Base-by-base conservation (phyloP, 2,797 vertebrate species). In the Lophotriccus pileatus region DNA sequence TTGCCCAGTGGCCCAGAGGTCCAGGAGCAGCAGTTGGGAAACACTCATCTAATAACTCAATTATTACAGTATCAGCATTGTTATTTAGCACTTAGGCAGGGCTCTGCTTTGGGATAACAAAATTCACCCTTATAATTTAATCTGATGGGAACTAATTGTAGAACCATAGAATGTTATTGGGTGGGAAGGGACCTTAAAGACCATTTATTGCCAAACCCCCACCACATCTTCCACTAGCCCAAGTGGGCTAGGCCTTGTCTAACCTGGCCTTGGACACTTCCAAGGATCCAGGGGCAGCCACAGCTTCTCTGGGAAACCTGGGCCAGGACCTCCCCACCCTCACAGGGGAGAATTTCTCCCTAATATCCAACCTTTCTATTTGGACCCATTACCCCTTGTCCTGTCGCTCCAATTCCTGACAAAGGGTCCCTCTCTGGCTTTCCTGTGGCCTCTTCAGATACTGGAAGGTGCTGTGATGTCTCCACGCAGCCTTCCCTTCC, bases 121-220 rank as follows among this genome's bases (percentile, higher is more conserved):
- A 55, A 69, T 10, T 69, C 53, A 6, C 16, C 70, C 17, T 60
- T 17, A 1, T 60, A 64, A 94, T 87, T 52, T 4, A 9, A 66
- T 39, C 12, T 15, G 17, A n/a, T 7, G 47, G 24, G 5, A 10
- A 6, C 2, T 1, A 12, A 50, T 4, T 30, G 4, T 11, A 63
- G 43, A 12, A 12, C 37, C 34, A 4, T 0, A 4, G 39, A 18
- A 25, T 2, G 39, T 0, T 4, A 22, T 27, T 22, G 34, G 53
- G 7, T 8, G 28, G 86, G 41, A 24, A 24, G 4, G 63, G 63
- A 7, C 34, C 32, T 7, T 13, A 5, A 23, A 7, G 22, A 10
- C 16, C 30, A 23, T 8, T 32, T 0, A 1, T 7, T 9, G 6
- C 27, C 50, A 44, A 9, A 6, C 19, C 1, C 15, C 13, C 9